Conservation (phyloP, 2,888 invertebrate species). For the Portevinia maculata region DNA sequence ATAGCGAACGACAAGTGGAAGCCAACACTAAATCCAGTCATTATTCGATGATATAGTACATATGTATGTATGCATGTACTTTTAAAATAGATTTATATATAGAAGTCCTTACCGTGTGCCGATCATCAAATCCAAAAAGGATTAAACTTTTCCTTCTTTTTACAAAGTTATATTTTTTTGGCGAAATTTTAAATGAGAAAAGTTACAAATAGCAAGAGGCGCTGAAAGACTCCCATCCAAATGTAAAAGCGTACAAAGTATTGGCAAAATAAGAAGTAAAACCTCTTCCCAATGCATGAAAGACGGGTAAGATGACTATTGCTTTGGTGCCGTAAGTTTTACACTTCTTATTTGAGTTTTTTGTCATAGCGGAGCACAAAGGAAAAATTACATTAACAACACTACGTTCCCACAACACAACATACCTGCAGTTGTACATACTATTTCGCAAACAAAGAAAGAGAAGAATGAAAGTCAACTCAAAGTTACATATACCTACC, state of each 20-base stretch:
- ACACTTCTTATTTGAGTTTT: slow-evolving; percentile 37
- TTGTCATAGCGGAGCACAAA: slow-evolving; percentile 22
- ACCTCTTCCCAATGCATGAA: slow-evolving; percentile 24
- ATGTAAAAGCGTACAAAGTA: neutral
- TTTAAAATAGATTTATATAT: no score
- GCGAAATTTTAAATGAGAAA: slow-evolving; percentile 37
- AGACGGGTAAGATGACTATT: neutral
- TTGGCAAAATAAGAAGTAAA: slow-evolving; percentile 2
- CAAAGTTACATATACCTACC: neutral
- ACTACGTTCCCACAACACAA: neutral
- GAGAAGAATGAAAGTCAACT: neutral
- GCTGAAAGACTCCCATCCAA: neutral
- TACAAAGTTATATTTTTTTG: neutral
- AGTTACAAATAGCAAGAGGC: slow-evolving; percentile 7
- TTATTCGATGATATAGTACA: no score
- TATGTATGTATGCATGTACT: no score
- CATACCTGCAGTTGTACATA: neutral
- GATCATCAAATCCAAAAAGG: neutral
- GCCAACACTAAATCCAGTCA: no score
- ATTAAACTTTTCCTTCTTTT: neutral
- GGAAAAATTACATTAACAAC: slow-evolving; percentile 38
- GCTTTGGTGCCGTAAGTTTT: slow-evolving; percentile 26
- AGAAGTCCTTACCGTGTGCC: neutral
- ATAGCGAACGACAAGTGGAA: no score
- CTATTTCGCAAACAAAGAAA: neutral